Evolutionary conservation across 2,113 vertebrate species (phyloP).

Genomic region (Triplophysa tibetana): DNA sequence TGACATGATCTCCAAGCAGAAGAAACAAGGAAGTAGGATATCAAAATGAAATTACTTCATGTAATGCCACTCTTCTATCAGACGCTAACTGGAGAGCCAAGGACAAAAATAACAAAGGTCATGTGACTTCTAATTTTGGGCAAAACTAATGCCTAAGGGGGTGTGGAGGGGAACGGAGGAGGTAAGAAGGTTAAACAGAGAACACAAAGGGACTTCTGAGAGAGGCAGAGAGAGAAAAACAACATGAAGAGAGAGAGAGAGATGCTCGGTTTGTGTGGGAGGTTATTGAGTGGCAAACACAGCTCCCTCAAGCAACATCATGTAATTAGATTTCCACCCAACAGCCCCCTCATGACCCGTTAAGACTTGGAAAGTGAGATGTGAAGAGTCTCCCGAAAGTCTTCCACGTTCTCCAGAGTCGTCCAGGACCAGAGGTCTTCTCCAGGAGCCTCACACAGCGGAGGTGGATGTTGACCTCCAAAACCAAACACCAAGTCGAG

Average conservation of each 20-base stretch:
- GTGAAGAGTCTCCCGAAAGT: slow-evolving; percentile 61
- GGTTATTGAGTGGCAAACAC: slow-evolving; percentile 71
- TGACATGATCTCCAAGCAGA: too few species aligned
- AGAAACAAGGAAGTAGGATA: too few species aligned
- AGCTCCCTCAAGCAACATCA: slow-evolving; percentile 73
- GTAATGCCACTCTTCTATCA: background rate
- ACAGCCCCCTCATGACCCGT: slow-evolving; percentile 68
- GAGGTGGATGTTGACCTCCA: slow-evolving; percentile 21
- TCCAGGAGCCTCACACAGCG: slow-evolving; percentile 51
- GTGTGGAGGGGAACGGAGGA: slow-evolving; percentile 1
- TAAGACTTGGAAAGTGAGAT: slow-evolving; percentile 65
- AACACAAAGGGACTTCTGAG: slow-evolving; percentile 1
- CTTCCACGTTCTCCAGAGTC: slow-evolving; percentile 48
- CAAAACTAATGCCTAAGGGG: slow-evolving; percentile 5
- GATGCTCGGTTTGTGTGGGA: slow-evolving; percentile 60
- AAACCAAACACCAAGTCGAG: slow-evolving; percentile 35
- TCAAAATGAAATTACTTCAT: background rate
- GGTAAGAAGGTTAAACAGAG: background rate
- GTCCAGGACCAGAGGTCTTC: slow-evolving; percentile 64
- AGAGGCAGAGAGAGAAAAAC: slow-evolving; percentile 41
- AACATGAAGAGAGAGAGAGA: slow-evolving; percentile 13
- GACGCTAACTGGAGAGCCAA: slow-evolving; percentile 27
- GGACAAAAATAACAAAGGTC: slow-evolving; percentile 34
- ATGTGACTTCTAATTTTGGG: slow-evolving; percentile 13
- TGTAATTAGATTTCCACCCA: slow-evolving; percentile 78